Conservation (phyloP, 2,797 vertebrate species). For the Dromococcyx pavoninus region DNA sequence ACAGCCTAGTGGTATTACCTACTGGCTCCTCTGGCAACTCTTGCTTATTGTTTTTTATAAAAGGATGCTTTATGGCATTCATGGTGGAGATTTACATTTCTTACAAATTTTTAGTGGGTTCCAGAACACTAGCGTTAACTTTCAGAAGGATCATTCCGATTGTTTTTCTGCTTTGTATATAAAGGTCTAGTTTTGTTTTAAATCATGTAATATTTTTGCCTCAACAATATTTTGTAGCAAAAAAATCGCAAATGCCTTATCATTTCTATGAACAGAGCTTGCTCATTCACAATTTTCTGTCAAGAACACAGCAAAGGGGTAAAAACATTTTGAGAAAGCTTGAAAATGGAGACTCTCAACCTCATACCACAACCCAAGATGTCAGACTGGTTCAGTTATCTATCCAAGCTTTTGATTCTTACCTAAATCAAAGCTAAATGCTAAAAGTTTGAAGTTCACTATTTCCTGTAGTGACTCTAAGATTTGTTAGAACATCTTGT, state of each 20-base stretch:
- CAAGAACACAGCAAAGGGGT: neutral
- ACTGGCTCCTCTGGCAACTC: neutral
- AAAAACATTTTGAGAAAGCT: neutral
- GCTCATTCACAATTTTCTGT: neutral
- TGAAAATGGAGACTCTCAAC: conserved; percentile 1
- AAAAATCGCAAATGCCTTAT: neutral
- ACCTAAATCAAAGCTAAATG: conserved; percentile 19
- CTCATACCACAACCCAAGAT: neutral
- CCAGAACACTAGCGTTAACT: neutral
- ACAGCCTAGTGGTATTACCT: neutral
- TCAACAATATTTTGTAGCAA: neutral
- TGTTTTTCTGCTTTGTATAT: neutral
- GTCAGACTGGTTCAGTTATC: neutral
- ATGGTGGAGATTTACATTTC: neutral
- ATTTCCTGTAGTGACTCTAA: neutral
- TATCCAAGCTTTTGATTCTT: neutral
- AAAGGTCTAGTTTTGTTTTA: neutral
- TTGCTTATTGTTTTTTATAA: neutral
- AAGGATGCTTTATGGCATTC: neutral
- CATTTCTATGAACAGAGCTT: neutral
- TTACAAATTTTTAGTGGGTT: neutral
- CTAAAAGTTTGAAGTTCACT: neutral
- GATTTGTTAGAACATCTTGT: neutral
- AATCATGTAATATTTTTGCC: neutral
- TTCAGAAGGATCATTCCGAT: neutral